phyloP scores from a whole-genome alignment of 2,888 invertebrate species.

The Aphidoletes aphidimyza region DNA sequence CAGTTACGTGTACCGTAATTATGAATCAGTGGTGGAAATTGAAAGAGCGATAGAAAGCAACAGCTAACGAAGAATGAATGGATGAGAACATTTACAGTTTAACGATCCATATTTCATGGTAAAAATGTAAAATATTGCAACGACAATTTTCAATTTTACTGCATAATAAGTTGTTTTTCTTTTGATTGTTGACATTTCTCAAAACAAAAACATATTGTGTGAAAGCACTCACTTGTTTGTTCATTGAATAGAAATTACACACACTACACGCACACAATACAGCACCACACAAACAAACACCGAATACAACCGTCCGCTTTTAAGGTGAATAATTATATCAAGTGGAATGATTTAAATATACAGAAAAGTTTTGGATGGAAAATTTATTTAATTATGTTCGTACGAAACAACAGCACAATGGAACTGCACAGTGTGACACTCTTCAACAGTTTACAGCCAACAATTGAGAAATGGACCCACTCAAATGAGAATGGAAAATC shows the following conservation, averaged over 20 bases:
- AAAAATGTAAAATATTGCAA: neutral
- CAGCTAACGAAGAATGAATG: neutral
- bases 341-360: neutral
- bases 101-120: constrained; percentile 4
- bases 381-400: neutral
- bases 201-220: neutral
- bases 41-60: neutral
- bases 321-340: neutral
- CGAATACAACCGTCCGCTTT: neutral
- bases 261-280: too few species aligned
- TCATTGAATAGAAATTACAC: neutral
- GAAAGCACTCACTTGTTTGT: neutral
- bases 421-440: too few species aligned
- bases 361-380: neutral
- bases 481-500: too few species aligned
- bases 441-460: too few species aligned
- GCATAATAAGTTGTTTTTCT: constrained; percentile 41
- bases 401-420: too few species aligned
- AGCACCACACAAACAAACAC: too few species aligned
- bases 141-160: constrained; percentile 9
- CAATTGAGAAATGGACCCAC: too few species aligned
- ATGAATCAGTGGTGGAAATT: neutral
- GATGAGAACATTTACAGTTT: neutral
- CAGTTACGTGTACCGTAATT: constrained; percentile 18
- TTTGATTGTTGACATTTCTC: constrained; percentile 42